These are phyloP conservation scores for Pipa parva DNA, from an alignment of 2,113 vertebrate species.

Conservation along the genomic window DNA sequence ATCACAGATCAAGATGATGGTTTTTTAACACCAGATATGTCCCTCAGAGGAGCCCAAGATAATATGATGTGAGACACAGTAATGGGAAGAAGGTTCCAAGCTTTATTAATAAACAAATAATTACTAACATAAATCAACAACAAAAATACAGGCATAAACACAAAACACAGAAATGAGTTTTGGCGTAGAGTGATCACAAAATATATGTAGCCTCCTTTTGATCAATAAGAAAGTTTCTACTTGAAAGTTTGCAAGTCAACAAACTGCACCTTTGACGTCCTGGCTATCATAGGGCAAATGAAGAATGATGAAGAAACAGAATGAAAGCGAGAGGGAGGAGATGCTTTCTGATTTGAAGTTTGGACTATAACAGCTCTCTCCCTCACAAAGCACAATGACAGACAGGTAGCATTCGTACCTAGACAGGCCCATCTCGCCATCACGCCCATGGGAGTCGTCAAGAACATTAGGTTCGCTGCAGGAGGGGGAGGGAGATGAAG, in stretches of 20 bases:
- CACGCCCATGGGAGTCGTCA: constrained; percentile 98
- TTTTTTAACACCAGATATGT: no score
- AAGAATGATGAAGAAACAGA: constrained; percentile 51
- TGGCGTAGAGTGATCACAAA: no score
- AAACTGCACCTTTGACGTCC: constrained; percentile 70
- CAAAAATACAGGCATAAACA: no score
- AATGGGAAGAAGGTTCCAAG: no score
- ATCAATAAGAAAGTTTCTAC: no score
- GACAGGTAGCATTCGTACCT: constrained; percentile 90
- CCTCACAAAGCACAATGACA: constrained; percentile 75
- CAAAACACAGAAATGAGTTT: no score
- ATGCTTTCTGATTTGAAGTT: constrained; percentile 51
- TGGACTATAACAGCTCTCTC: constrained; percentile 27
- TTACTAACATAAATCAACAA: no score
- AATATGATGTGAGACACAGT: no score
- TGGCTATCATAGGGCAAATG: constrained; percentile 60
- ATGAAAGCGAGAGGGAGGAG: constrained; percentile 57
- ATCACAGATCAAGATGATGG: no score
- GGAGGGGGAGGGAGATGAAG: constrained; percentile 84
- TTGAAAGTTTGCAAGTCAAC: background rate
- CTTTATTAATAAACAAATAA: no score
- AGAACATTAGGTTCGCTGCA: constrained; percentile 99
- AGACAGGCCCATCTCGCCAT: constrained; percentile 98
- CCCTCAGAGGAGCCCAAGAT: no score
- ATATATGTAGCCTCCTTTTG: no score